Conservation (phyloP, 1,140 invertebrate species). For the Listronotus bonariensis region DNA sequence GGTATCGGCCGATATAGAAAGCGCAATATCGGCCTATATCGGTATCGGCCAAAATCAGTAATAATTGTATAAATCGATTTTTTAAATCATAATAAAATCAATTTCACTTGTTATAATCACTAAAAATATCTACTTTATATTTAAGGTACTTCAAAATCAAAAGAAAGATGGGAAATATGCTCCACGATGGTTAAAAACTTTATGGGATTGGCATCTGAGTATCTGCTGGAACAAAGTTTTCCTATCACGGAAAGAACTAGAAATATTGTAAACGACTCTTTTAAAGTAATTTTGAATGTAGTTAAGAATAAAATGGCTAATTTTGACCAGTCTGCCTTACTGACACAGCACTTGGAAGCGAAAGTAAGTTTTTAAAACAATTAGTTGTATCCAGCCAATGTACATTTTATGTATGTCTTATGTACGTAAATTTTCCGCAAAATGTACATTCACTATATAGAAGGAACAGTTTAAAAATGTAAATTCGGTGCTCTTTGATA, state of each 20-base stretch:
- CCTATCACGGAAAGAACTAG: slow-evolving; percentile 39
- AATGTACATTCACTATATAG: too few species aligned
- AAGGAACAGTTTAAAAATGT: too few species aligned
- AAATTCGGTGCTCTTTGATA: too few species aligned
- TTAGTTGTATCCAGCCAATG: too few species aligned
- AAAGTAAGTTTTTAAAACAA: slow-evolving; percentile 53
- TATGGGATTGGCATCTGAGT: slow-evolving; percentile 62
- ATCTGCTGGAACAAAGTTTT: slow-evolving; percentile 58
- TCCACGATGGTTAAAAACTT: slow-evolving; percentile 59
- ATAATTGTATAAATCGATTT: too few species aligned
- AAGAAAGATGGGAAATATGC: slow-evolving; percentile 65
- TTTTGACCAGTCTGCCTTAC: slow-evolving; percentile 43
- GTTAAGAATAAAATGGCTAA: slow-evolving; percentile 43
- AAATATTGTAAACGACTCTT: slow-evolving; percentile 51
- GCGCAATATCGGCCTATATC: too few species aligned
- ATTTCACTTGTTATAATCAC: too few species aligned
- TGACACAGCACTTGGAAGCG: slow-evolving; percentile 54
- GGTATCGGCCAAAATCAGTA: too few species aligned
- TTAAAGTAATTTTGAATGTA: slow-evolving; percentile 48
- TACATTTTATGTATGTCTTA: too few species aligned
- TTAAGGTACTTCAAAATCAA: slow-evolving; percentile 57
- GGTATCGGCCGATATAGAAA: too few species aligned
- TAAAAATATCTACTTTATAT: neutral
- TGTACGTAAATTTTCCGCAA: too few species aligned
- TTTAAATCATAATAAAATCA: too few species aligned